These are phyloP conservation scores for Chitala chitala DNA, from an alignment of 2,113 vertebrate species.

Conservation along the genomic window DNA sequence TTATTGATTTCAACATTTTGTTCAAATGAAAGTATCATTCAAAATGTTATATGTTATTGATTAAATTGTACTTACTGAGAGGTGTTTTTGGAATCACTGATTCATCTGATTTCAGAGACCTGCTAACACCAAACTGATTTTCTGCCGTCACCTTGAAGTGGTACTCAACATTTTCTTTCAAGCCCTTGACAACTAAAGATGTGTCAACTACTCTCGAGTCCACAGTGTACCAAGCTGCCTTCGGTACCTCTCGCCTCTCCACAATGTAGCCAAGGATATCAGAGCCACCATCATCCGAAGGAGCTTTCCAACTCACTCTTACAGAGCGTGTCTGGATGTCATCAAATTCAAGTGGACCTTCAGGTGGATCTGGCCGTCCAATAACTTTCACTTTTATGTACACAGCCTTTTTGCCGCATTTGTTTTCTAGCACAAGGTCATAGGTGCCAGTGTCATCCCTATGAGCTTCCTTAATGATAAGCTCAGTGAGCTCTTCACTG, in stretches of 20 bases:
- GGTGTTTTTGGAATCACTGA: constrained; percentile 88
- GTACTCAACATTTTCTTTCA: constrained; percentile 95
- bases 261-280: constrained; percentile 90
- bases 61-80: constrained; percentile 74
- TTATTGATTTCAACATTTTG: not conserved
- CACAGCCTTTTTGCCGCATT: constrained; percentile 89
- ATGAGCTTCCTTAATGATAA: constrained; percentile 93
- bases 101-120: constrained; percentile 89
- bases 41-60: not conserved
- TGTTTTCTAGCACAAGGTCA: constrained; percentile 91
- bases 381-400: constrained; percentile 98
- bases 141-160: constrained; percentile 93
- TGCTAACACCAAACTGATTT: constrained; percentile 93
- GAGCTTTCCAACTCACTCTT: constrained; percentile 92
- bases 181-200: constrained; percentile 88
- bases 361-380: constrained; percentile 85
- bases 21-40: not conserved
- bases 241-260: constrained; percentile 89
- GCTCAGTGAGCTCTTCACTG: constrained; percentile 87
- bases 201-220: constrained; percentile 82
- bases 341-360: constrained; percentile 95
- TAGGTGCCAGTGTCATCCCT: constrained; percentile 93
- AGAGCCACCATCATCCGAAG: constrained; percentile 87
- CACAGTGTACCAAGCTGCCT: constrained; percentile 95
- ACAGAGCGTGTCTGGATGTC: constrained; percentile 93